Base-by-base conservation (phyloP, 2,113 vertebrate genomes). In the Dicrurus megarhynchus region DNA sequence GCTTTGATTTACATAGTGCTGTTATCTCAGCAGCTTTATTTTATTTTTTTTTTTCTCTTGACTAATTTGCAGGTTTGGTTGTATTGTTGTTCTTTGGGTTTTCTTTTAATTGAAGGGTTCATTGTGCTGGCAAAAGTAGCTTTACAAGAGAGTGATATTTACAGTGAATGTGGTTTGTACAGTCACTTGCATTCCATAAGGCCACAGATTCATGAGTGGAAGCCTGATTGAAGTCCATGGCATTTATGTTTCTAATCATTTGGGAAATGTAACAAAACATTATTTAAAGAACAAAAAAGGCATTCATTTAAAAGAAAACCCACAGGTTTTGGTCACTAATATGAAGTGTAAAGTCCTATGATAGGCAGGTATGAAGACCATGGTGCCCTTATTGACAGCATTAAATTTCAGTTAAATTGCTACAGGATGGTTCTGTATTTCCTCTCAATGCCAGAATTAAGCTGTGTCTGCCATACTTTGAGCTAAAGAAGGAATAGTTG, bases 181-280 rank as follows among this genome's bases (percentile, higher is more conserved):
- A 64, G 37, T n/a, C 20, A 70, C 24, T 15, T 44, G 4, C 4
- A 13, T 30, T 93, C 49, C 0, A 0, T 6, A 20, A 37, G 4
- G 41, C 20, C 33, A 8, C 33, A 47, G 12, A 21, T 9, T 32
- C 35, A 14, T 5, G 30, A 53, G 21, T 37, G 11, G 33, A 55
- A 63, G 7, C 18, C 32, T 86, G 9, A 24, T 27, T 35, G 39
- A 64, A 83, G 44, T 49, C 20, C 28, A 2, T 64, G 30, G 16
- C 4, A 56, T 22, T 61, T 24, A 6, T 56, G 1, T 57, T 81
- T 18, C 39, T 84, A 3, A n/a, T 74, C 0, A 12, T 53, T 23
- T 65, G 37, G 8, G 35, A 50, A 5, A 4, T 16, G 4, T 13
- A 57, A 47, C 12, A 75, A 37, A 63, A 15, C 2, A 6, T 2